Base-by-base conservation (phyloP, 1,140 invertebrate genomes). In the Drosophila ironensis region DNA sequence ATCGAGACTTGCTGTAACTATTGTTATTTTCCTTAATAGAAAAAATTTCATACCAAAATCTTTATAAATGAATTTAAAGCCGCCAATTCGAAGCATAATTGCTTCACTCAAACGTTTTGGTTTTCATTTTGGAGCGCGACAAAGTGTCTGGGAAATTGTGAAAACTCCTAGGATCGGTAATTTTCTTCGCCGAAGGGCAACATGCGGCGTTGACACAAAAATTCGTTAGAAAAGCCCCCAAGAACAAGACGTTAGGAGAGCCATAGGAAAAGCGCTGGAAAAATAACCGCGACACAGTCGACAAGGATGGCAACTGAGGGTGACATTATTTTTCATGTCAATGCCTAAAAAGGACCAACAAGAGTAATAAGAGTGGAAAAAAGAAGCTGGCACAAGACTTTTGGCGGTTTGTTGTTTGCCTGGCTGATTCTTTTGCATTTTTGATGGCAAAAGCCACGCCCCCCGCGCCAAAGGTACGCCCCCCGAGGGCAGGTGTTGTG, bases 281-380 rank as follows among this genome's bases (percentile, higher is more conserved):
- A 38, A 42, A 24, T 16, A 56, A 45, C 28, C 50, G 42, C 66
- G 57, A 45, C 5, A 35, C 22, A 41, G 46, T 63, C 46, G 53
- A 17, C 41, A 42, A 25, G 25, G 54, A 64, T 41, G 38, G 44
- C 38, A 40, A 41, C 66, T 69, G 25, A 56, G 86, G 81, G 77
- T 87, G 77, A 88, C 87, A 88, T 88, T 87, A 88, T 87, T 87
- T 88, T 88, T 87, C 87, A 88, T 88, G 87, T 88, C 87, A 74
- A 70, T 82, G 78, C 63, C 57, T 61, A 70, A 77, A 81, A 67
- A 68, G 60, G 52, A 48, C 53, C 75, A 78, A 68, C 54, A 71
- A 61, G 44, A 61, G 46, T 51, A 56, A 64, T 45, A 46, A 45
- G 22, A 48, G n/a, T n/a, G 19, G 16, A 59, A 50, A 33, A 6